Evolutionary conservation across 2,888 invertebrate genomes (phyloP).

Genomic region (Ctenicera cuprea): DNA sequence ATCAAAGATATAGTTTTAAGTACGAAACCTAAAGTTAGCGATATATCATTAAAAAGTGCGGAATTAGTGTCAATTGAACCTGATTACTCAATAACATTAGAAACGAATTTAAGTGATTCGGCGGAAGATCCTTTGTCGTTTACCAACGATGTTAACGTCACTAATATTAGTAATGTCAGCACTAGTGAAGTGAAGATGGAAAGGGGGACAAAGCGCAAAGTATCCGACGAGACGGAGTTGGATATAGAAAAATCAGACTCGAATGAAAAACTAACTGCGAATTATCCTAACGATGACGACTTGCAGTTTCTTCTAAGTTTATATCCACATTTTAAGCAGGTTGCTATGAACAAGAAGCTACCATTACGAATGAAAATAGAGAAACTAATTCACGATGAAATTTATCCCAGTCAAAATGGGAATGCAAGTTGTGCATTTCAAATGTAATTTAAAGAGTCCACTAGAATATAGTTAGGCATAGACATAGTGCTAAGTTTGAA

Average conservation of each 20-base stretch:
- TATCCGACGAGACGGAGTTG: conserved; percentile 3
- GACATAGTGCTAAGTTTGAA: too few species aligned
- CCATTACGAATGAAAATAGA: conserved; percentile 60
- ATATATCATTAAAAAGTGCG: conserved; percentile 54
- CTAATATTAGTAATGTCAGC: conserved; percentile 47
- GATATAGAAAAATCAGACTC: conserved; percentile 30
- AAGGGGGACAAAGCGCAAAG: conserved; percentile 18
- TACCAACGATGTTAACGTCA: conserved; percentile 11
- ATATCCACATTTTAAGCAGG: conserved; percentile 59
- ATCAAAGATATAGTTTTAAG: conserved; percentile 58
- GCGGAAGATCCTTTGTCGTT: conserved; percentile 55
- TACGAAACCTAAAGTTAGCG: conserved; percentile 55
- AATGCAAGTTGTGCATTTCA: background rate
- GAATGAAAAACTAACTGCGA: conserved; percentile 27
- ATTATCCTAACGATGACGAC: conserved; percentile 57
- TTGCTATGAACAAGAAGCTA: conserved; percentile 56
- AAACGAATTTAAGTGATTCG: conserved; percentile 39
- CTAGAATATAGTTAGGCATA: too few species aligned
- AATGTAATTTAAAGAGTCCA: background rate
- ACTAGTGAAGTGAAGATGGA: conserved; percentile 8
- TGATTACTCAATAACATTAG: conserved; percentile 53
- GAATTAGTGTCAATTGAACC: conserved; percentile 48
- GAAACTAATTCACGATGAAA: conserved; percentile 58
- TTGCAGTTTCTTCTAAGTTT: conserved; percentile 60
- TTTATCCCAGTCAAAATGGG: conserved; percentile 44